Base-by-base conservation (phyloP, 2,888 invertebrate genomes). In the Epinotia demarniana region DNA sequence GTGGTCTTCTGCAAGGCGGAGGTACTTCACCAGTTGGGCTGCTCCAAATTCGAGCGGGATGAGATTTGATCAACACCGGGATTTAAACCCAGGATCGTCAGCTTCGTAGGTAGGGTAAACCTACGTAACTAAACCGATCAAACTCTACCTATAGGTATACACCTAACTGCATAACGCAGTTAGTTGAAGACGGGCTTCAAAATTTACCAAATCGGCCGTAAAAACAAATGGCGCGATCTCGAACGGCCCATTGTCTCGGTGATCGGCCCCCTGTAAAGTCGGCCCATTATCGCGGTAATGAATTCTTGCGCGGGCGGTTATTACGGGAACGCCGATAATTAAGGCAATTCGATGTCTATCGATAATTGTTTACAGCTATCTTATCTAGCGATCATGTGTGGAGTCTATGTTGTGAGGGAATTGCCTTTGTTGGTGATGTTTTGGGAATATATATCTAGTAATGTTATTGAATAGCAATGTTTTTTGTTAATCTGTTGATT, bases 251-350 rank as follows among this genome's bases (percentile, higher is more conserved):
- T 27, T 69, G 27, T 69, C 39, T 16, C 23, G 23, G 9, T 46
- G 6, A 69, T 69, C 39, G 67, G 4, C 46, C 46, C 69, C 68
- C 60, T 53, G 61, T 39, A 39, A 39, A 39, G 39, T 61, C 61
- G n/a, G 33, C 61, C n/a, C 60, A 60, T 69, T 46, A 60, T 69
- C 58, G n/a, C 18, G 11, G 69, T 60, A 60, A 69, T 69, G 46
- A 58, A 69, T 60, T 69, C 69, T 60, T 18, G 58, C 13, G 58
- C 68, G 43, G 68, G 60, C 60, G 69, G 46, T 58, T 69, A 69
- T 69, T 69, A 69, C 69, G 69, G 43, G 4, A 13, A 13, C 69
- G 69, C 18, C 69, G 69, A 60, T 69, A 69, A 69, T 69, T 69
- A 58, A 69, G 58, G 43, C 58, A 46, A 60, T 49, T 39, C 23